Conservation (phyloP, 1,140 invertebrate genomes). For the Drosophila pandora region DNA sequence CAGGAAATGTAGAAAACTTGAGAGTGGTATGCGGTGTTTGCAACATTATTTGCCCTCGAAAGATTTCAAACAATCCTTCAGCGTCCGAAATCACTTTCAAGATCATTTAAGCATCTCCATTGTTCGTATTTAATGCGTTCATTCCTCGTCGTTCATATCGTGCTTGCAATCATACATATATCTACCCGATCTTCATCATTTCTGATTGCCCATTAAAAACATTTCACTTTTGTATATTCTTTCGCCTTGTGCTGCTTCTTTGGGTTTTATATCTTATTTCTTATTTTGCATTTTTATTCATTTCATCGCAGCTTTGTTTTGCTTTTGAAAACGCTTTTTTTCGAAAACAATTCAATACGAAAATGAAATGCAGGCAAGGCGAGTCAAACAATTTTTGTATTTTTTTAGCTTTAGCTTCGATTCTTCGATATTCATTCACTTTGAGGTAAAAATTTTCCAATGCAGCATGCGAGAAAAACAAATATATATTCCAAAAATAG, state of each 20-base stretch:
- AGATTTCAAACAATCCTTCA: constrained; percentile 4
- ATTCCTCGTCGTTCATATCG: constrained; percentile 23
- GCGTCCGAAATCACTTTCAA: constrained; percentile 7
- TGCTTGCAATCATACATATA: constrained; percentile 3
- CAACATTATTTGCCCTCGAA: neutral
- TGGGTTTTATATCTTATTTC: constrained; percentile 8
- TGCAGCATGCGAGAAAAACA: constrained; percentile 61
- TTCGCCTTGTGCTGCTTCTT: constrained; percentile 44
- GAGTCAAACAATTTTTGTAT: constrained; percentile 25
- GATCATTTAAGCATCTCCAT: constrained; percentile 20
- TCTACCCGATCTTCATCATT: constrained; percentile 34
- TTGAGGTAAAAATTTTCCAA: constrained; percentile 60
- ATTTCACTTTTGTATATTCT: constrained; percentile 58
- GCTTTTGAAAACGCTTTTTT: constrained; percentile 19
- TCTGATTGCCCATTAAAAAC: constrained; percentile 52
- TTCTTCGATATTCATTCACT: constrained; percentile 24
- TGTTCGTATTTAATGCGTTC: constrained; percentile 39
- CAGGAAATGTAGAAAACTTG: neutral
- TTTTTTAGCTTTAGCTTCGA: constrained; percentile 41
- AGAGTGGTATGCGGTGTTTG: neutral
- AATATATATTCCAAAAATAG: constrained; percentile 77
- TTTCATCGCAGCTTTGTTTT: constrained; percentile 29
- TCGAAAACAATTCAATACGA: constrained; percentile 32
- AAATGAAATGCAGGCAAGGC: constrained; percentile 38
- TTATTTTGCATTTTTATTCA: constrained; percentile 18